Evolutionary conservation across 2,888 invertebrate genomes (phyloP).

Genomic region (Icerya purchasi): DNA sequence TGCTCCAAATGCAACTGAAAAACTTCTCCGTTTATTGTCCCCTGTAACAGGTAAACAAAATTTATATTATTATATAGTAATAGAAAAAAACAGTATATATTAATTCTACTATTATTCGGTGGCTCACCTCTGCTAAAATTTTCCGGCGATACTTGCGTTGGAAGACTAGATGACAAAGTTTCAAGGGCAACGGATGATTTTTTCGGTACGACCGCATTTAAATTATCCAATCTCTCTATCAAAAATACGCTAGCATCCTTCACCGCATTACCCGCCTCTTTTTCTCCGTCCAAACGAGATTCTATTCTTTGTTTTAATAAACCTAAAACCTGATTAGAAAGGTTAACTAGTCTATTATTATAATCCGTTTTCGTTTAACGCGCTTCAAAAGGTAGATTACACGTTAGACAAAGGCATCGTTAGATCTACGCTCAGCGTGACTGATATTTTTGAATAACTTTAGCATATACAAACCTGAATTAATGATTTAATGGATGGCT

Average conservation of each 20-base stretch:
- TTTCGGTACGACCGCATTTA: conserved; percentile 23
- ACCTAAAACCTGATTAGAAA: conserved; percentile 39
- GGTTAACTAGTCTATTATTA: no score
- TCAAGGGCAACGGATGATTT: background rate
- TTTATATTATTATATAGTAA: no score
- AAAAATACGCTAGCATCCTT: conserved; percentile 58
- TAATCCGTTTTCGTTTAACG: no score
- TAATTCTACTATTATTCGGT: no score
- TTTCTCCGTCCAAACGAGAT: conserved; percentile 39
- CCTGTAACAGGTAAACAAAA: conserved; percentile 8
- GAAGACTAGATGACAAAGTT: background rate
- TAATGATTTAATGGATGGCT: conserved; percentile 74
- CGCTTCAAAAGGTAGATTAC: no score
- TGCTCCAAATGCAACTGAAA: conserved; percentile 50
- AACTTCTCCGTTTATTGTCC: conserved; percentile 43
- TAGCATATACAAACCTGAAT: conserved; percentile 45
- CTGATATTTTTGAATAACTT: no score
- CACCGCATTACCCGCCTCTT: conserved; percentile 40
- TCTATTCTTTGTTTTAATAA: conserved; percentile 72
- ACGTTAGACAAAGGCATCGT: no score
- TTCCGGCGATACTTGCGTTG: background rate
- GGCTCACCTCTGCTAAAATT: background rate
- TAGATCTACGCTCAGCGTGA: no score
- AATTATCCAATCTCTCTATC: conserved; percentile 52
- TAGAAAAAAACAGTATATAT: no score